These are phyloP conservation scores for Sarcophaga bullata DNA, from an alignment of 1,140 invertebrate species.

Conservation along the genomic window DNA sequence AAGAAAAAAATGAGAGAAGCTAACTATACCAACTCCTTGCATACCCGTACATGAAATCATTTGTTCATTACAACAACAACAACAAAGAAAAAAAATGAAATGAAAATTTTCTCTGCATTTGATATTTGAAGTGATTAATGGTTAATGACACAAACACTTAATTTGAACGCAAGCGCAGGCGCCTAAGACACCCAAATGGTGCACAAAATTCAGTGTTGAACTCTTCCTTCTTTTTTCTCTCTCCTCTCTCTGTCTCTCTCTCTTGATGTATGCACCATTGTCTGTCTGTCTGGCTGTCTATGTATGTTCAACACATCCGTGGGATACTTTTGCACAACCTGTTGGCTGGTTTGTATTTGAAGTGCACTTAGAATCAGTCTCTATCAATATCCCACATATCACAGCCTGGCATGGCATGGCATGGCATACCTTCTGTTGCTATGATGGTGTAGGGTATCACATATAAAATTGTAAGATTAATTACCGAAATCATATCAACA, in stretches of 20 bases:
- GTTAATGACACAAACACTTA: conserved; percentile 65
- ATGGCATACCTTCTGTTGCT: neutral
- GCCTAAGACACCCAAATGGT: conserved; percentile 48
- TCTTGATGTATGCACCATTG: neutral
- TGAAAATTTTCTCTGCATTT: conserved; percentile 44
- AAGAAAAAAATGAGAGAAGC: neutral
- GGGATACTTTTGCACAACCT: conserved; percentile 36
- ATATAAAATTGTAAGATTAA: conserved; percentile 54
- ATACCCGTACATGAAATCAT: conserved; percentile 52
- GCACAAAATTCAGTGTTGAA: neutral
- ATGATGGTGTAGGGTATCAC: conserved; percentile 26
- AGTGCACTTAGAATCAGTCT: conserved; percentile 6
- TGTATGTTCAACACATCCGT: conserved; percentile 21
- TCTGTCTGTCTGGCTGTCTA: neutral
- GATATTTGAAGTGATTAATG: conserved; percentile 62
- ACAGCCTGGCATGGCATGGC: neutral
- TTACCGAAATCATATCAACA: conserved; percentile 65
- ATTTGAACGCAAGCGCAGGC: conserved; percentile 64
- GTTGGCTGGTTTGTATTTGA: neutral
- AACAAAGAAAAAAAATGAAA: too few species aligned
- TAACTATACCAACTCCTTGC: conserved; percentile 41
- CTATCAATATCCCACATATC: neutral
- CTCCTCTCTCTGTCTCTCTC: too few species aligned
- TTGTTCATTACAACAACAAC: conserved; percentile 49
- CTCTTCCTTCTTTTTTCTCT: neutral